Percentiles rank a stretch among this genome's conserved stretches.
phyloP scores from a whole-genome alignment of 1,140 invertebrate genomes.

The Ruditapes philippinarum region DNA sequence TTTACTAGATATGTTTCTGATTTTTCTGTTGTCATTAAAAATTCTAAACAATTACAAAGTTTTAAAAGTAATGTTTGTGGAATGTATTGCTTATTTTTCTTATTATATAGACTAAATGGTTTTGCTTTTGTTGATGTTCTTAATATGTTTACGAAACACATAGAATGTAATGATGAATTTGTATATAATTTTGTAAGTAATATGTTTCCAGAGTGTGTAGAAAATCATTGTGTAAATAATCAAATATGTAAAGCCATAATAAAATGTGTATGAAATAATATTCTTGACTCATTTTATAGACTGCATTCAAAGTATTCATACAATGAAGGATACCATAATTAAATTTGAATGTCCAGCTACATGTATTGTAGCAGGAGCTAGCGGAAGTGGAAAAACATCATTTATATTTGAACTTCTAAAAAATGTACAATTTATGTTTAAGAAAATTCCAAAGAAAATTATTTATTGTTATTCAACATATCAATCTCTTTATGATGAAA shows the following conservation, averaged over 20 bases:
- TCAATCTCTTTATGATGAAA: slow-evolving; percentile 45
- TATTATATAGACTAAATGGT: slow-evolving; percentile 55
- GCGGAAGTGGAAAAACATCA: slow-evolving; percentile 44
- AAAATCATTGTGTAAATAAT: slow-evolving; percentile 10
- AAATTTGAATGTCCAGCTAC: slow-evolving; percentile 52
- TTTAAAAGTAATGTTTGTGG: slow-evolving; percentile 50
- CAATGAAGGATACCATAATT: slow-evolving; percentile 4
- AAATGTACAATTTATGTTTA: slow-evolving; percentile 35
- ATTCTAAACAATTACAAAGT: slow-evolving; percentile 52
- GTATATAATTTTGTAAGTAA: background rate
- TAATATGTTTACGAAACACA: slow-evolving; percentile 45
- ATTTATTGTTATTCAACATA: slow-evolving; percentile 17
- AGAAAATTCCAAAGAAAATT: slow-evolving; percentile 12
- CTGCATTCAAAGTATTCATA: background rate
- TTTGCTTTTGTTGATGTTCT: slow-evolving; percentile 43
- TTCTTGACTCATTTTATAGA: no score
- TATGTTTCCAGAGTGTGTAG: background rate
- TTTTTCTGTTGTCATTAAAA: background rate
- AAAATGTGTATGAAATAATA: background rate
- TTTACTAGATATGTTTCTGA: slow-evolving; percentile 1
- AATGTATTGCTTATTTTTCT: slow-evolving; percentile 64
- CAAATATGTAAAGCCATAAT: slow-evolving; percentile 25
- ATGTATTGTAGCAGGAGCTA: slow-evolving; percentile 47
- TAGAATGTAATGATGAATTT: slow-evolving; percentile 31
- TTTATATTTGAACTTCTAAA: slow-evolving; percentile 27